phyloP scores from a whole-genome alignment of 1,140 invertebrate genomes.

The Euschistus heros region DNA sequence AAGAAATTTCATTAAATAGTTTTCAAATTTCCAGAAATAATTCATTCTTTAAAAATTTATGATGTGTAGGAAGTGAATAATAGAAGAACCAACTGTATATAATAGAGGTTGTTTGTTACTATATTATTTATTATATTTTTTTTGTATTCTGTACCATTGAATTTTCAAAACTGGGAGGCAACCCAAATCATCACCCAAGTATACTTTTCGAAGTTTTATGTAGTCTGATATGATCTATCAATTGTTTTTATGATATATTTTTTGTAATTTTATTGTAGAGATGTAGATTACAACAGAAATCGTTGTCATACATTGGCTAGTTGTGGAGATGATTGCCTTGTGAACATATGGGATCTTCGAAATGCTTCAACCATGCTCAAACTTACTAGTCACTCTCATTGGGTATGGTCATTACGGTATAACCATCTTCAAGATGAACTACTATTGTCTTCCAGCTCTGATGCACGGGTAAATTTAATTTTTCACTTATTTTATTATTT shows the following conservation, averaged over 20 bases:
- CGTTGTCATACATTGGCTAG: conserved; percentile 87
- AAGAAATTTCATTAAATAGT: too few relatives aligned
- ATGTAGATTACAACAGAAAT: conserved; percentile 95
- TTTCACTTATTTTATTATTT: too few relatives aligned
- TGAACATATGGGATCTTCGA: conserved; percentile 93
- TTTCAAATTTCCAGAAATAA: too few relatives aligned
- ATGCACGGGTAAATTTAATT: conserved; percentile 53
- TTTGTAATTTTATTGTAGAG: conserved; percentile 40
- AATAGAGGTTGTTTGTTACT: too few relatives aligned
- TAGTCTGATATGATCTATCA: background rate
- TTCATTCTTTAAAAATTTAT: too few relatives aligned
- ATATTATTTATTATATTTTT: too few relatives aligned
- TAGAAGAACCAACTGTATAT: too few relatives aligned
- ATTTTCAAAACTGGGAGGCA: too few relatives aligned
- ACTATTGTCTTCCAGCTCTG: conserved; percentile 87
- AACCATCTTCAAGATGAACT: conserved; percentile 96
- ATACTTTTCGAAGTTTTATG: too few relatives aligned
- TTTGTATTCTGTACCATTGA: too few relatives aligned
- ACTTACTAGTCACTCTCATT: conserved; percentile 87
- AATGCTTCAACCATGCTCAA: conserved; percentile 63
- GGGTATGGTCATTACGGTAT: conserved; percentile 51
- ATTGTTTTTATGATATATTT: background rate
- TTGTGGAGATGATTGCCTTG: conserved; percentile 87
- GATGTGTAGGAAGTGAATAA: too few relatives aligned
- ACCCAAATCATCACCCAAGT: too few relatives aligned